A percentile compares a stretch with the other conserved stretches of the same genome.
phyloP scores from a whole-genome alignment of 2,888 invertebrate species.

The Melinaea marsaeus region DNA sequence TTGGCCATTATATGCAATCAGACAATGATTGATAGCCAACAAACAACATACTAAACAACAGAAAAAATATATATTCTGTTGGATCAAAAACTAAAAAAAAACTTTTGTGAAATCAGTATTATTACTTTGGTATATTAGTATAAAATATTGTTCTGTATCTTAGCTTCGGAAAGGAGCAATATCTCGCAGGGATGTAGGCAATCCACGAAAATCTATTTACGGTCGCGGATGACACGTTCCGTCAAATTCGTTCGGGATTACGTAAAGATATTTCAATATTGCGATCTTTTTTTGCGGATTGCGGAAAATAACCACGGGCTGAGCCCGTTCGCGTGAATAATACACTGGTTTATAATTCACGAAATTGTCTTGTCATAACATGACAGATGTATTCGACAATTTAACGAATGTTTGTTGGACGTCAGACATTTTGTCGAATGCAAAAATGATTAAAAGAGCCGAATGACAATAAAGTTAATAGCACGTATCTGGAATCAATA shows the following conservation, averaged over 20 bases:
- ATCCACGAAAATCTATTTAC: conserved; percentile 26
- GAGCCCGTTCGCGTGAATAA: conserved; percentile 7
- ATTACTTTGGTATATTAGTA: background rate
- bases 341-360: background rate
- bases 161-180: conserved; percentile 13
- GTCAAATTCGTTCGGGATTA: conserved; percentile 15
- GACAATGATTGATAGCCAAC: no score
- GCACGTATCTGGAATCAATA: background rate
- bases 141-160: background rate
- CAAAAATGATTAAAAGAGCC: background rate
- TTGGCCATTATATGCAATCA: no score
- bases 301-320: background rate
- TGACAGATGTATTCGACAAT: conserved; percentile 1
- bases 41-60: no score
- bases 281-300: conserved; percentile 13
- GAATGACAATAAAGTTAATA: background rate
- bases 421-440: background rate
- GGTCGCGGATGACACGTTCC: conserved; percentile 20
- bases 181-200: conserved; percentile 10
- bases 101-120: no score
- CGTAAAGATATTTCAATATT: conserved; percentile 19
- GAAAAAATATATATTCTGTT: no score
- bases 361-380: background rate
- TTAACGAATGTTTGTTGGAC: background rate
- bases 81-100: no score